Conservation (phyloP, 2,888 invertebrate species). For the Mythimna pallens region DNA sequence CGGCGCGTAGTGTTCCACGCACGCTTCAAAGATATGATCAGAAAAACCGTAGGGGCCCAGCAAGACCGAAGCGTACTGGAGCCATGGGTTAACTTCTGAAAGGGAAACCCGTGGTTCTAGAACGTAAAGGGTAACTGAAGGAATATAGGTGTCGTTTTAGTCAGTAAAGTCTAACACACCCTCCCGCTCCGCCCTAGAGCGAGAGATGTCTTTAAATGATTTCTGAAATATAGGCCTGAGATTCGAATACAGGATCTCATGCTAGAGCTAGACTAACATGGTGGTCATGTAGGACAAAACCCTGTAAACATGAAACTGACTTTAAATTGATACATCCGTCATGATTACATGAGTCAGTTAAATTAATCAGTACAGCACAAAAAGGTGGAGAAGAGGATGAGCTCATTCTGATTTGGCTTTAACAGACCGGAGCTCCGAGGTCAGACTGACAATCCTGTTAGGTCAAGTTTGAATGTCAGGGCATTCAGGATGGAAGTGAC, state of each 20-base stretch:
- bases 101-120: too few relatives aligned
- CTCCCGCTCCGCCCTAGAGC: too few relatives aligned
- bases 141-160: too few relatives aligned
- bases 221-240: background rate
- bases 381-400: constrained; percentile 43
- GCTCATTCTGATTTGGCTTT: constrained; percentile 50
- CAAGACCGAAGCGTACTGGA: too few relatives aligned
- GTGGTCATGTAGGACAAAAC: constrained; percentile 3
- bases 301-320: constrained; percentile 33
- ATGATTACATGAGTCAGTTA: constrained; percentile 59
- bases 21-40: too few relatives aligned
- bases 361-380: constrained; percentile 51
- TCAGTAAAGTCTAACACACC: too few relatives aligned
- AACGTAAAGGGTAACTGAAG: too few relatives aligned
- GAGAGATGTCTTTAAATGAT: too few relatives aligned
- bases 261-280: background rate
- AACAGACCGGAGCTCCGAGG: constrained; percentile 32
- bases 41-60: too few relatives aligned
- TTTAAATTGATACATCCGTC: constrained; percentile 59
- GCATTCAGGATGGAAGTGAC: background rate
- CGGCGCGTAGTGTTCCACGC: too few relatives aligned
- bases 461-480: constrained; percentile 25
- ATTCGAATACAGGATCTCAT: too few relatives aligned
- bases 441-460: constrained; percentile 10
- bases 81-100: too few relatives aligned